These are phyloP conservation scores for Philypnodon macrostomus DNA, from an alignment of 2,797 vertebrate genomes.

Conservation along the genomic window DNA sequence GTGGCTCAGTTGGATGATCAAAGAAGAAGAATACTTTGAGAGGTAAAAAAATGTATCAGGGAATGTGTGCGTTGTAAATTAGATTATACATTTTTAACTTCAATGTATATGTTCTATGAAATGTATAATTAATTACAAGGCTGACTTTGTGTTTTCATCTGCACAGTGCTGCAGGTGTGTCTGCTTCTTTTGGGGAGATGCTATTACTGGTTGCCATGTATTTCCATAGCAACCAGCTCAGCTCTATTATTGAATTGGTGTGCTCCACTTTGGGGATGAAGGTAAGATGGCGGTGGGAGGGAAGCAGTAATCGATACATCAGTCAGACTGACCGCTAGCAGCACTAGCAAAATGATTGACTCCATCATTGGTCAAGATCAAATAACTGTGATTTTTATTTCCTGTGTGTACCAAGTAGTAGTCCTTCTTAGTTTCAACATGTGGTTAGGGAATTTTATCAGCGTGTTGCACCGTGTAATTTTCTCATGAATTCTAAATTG, in stretches of 20 bases:
- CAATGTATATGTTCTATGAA: constrained; percentile 30
- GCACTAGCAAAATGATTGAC: constrained; percentile 26
- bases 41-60: constrained; percentile 75
- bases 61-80: constrained; percentile 2
- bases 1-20: constrained; percentile 99
- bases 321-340: constrained; percentile 51
- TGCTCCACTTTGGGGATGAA: constrained; percentile 99
- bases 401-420: too few relatives aligned
- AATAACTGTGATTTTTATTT: constrained; percentile 2
- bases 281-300: constrained; percentile 75
- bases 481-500: too few relatives aligned
- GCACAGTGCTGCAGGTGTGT: constrained; percentile 92
- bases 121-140: constrained; percentile 31
- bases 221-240: constrained; percentile 98
- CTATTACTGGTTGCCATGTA: constrained; percentile 98
- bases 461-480: too few relatives aligned
- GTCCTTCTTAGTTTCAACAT: too few relatives aligned
- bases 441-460: too few relatives aligned
- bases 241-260: constrained; percentile 97
- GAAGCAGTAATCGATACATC: constrained; percentile 59
- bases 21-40: constrained; percentile 98
- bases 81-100: not conserved
- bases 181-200: constrained; percentile 99
- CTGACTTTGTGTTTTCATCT: constrained; percentile 42
- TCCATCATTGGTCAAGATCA: constrained; percentile 40